A percentile compares a stretch with the other conserved stretches of the same genome.
phyloP scores from a whole-genome alignment of 2,797 vertebrate genomes.

The Steatocranus sp. region DNA sequence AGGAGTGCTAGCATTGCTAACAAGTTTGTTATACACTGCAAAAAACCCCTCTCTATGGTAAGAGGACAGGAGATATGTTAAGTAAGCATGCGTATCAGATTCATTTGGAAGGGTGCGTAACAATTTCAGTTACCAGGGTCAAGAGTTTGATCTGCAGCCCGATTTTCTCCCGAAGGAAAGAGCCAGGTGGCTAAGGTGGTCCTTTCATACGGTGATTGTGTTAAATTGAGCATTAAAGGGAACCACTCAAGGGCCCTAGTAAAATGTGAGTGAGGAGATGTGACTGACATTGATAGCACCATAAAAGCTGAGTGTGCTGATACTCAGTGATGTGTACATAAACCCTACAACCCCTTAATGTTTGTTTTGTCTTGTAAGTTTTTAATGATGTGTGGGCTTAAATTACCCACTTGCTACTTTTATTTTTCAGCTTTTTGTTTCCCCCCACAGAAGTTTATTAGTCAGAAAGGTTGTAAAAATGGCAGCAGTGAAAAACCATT shows the following conservation, averaged over 20 bases:
- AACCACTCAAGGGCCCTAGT: constrained; percentile 51
- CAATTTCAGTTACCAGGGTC: constrained; percentile 26
- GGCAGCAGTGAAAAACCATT: not conserved
- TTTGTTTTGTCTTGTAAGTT: constrained; percentile 15
- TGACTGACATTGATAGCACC: constrained; percentile 54
- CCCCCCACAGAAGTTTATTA: not conserved
- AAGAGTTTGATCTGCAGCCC: constrained; percentile 48
- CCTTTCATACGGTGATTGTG: constrained; percentile 61
- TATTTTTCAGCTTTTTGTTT: not conserved
- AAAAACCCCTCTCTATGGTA: not conserved
- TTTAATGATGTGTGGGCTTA: constrained; percentile 13
- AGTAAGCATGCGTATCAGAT: constrained; percentile 33
- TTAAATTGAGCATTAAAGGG: constrained; percentile 73
- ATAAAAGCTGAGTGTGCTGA: constrained; percentile 61
- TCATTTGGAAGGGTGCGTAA: constrained; percentile 34
- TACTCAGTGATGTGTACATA: constrained; percentile 17
- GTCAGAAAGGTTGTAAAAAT: not conserved
- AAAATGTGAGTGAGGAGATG: constrained; percentile 45
- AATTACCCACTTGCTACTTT: not conserved
- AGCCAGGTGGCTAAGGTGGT: constrained; percentile 49
- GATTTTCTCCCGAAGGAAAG: constrained; percentile 37
- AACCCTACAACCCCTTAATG: not conserved
- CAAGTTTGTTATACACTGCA: not conserved
- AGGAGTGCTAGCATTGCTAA: not conserved
- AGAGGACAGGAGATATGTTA: constrained; percentile 21